A percentile compares a stretch with the other conserved stretches of the same genome.
These are phyloP conservation scores for Dromococcyx pavoninus DNA, from an alignment of 2,797 vertebrate species.

Conservation along the genomic window DNA sequence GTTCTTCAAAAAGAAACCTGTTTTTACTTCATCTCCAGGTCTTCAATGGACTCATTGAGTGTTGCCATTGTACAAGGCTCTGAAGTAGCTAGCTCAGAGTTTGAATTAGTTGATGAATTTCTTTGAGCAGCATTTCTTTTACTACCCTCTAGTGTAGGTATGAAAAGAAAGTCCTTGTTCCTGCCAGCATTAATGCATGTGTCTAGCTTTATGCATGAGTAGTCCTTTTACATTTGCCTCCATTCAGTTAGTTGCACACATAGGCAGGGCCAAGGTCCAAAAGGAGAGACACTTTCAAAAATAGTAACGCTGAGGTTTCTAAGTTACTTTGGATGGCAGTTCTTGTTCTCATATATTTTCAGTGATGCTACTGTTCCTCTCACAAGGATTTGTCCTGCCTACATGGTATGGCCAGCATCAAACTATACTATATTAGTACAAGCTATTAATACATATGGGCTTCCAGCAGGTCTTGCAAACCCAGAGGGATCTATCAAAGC, in stretches of 20 bases:
- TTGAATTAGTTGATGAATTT: constrained; percentile 65
- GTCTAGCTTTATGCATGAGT: constrained; percentile 67
- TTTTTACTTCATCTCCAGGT: constrained; percentile 39
- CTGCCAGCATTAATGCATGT: constrained; percentile 55
- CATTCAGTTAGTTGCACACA: constrained; percentile 52
- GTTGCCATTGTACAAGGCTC: constrained; percentile 49
- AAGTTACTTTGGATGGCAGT: constrained; percentile 3
- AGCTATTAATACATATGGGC: neutral
- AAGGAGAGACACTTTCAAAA: constrained; percentile 48
- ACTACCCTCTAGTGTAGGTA: constrained; percentile 58
- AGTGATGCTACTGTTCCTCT: neutral
- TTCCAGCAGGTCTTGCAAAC: neutral
- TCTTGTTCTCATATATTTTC: neutral
- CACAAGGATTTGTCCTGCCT: neutral
- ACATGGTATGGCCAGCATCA: neutral
- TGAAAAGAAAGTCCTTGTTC: constrained; percentile 69
- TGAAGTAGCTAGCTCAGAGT: constrained; percentile 63
- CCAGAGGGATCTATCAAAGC: neutral
- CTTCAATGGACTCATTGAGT: constrained; percentile 51
- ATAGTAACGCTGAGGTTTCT: neutral
- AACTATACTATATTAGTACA: neutral
- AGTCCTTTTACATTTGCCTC: constrained; percentile 52
- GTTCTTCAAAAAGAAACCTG: constrained; percentile 48
- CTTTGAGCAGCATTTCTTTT: constrained; percentile 60
- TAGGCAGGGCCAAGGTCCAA: constrained; percentile 59